Conservation (phyloP, 2,113 vertebrate genomes). For the Nettapus auritus region DNA sequence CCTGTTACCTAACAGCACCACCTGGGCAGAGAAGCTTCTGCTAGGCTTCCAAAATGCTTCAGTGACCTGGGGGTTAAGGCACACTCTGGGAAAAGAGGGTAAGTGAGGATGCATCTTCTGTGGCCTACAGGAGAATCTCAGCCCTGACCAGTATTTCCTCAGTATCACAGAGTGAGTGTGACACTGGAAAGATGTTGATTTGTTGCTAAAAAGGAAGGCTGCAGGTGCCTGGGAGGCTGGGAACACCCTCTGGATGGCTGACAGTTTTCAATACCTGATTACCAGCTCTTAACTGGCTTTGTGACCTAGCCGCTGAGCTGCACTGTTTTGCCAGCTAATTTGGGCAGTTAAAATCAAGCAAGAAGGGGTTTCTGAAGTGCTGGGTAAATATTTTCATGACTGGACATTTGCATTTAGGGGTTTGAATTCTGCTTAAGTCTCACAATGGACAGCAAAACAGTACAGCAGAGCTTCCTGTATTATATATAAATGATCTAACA, state of each 20-base stretch:
- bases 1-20: neutral
- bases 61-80: neutral
- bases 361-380: neutral
- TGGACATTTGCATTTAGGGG: neutral
- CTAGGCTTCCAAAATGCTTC: neutral
- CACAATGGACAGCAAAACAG: neutral
- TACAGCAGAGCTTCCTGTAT: neutral
- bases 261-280: neutral
- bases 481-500: neutral
- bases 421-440: neutral
- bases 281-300: neutral
- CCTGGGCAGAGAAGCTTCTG: neutral
- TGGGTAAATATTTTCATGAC: neutral
- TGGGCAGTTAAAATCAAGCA: neutral
- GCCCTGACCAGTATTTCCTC: neutral
- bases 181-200: rapidly evolving
- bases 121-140: neutral
- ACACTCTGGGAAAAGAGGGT: neutral
- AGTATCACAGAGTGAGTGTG: neutral
- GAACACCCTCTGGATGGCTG: neutral
- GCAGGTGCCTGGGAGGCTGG: neutral
- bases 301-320: neutral
- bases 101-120: neutral
- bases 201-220: neutral
- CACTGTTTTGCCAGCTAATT: neutral